A percentile compares a stretch with the other conserved stretches of the same genome.
Evolutionary conservation across 2,797 vertebrate species (phyloP).

Genomic region (Syndactyla subalaris): DNA sequence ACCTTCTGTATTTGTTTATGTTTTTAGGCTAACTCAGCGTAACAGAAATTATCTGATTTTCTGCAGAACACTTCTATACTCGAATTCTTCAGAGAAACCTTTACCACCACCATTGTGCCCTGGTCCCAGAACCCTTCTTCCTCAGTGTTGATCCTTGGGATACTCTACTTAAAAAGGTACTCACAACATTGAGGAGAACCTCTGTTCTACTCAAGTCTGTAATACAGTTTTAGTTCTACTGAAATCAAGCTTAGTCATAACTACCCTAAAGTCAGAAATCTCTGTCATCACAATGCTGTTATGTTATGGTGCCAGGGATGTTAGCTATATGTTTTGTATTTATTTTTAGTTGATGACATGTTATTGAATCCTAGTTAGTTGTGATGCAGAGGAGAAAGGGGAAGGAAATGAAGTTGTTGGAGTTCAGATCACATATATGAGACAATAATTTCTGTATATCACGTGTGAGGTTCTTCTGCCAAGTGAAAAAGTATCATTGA

Average conservation of each 20-base stretch:
- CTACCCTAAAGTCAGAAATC: neutral
- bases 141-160: neutral
- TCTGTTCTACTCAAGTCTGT: neutral
- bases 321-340: neutral
- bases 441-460: neutral
- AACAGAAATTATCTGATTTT: neutral
- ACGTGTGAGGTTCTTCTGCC: neutral
- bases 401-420: neutral
- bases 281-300: neutral
- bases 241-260: neutral
- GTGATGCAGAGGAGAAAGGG: neutral
- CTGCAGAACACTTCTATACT: neutral
- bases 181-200: neutral
- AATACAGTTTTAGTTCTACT: neutral
- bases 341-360: neutral
- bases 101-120: neutral
- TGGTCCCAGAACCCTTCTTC: neutral
- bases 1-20: neutral
- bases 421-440: neutral
- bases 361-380: neutral
- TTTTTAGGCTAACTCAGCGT: neutral
- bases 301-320: neutral
- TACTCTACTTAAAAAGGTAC: neutral
- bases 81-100: neutral
- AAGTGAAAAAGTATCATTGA: constrained; percentile 16